Evolutionary conservation across 2,113 vertebrate genomes (phyloP).

Genomic region (Sphyrna mokarran): DNA sequence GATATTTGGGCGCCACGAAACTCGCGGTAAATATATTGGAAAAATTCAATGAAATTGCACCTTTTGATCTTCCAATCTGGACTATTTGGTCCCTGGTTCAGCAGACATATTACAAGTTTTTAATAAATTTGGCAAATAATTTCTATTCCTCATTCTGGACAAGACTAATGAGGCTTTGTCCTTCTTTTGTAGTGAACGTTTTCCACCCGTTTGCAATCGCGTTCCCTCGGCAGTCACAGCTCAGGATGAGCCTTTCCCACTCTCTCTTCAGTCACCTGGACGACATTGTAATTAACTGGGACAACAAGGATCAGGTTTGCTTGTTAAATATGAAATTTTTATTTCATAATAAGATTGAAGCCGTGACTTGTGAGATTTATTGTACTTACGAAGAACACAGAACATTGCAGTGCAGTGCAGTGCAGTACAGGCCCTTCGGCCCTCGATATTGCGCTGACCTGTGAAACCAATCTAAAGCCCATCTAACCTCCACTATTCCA

Average conservation of each 20-base stretch:
- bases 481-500: too few species aligned
- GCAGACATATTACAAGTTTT: neutral
- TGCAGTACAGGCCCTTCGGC: too few species aligned
- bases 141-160: neutral
- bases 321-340: neutral
- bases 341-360: neutral
- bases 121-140: neutral
- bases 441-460: too few species aligned
- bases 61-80: neutral
- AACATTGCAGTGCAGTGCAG: too few species aligned
- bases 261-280: conserved; percentile 45
- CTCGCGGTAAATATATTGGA: conserved; percentile 55
- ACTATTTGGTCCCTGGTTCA: neutral
- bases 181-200: conserved; percentile 55
- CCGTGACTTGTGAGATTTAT: neutral
- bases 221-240: conserved; percentile 48
- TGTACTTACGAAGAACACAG: neutral
- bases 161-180: neutral
- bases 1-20: conserved; percentile 48
- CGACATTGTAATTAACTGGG: conserved; percentile 59
- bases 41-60: neutral
- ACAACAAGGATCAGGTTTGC: conserved; percentile 48
- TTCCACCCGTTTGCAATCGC: conserved; percentile 47
- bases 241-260: conserved; percentile 53
- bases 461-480: too few species aligned